Conservation (phyloP, 2,797 vertebrate genomes). For the Prionace glauca region DNA sequence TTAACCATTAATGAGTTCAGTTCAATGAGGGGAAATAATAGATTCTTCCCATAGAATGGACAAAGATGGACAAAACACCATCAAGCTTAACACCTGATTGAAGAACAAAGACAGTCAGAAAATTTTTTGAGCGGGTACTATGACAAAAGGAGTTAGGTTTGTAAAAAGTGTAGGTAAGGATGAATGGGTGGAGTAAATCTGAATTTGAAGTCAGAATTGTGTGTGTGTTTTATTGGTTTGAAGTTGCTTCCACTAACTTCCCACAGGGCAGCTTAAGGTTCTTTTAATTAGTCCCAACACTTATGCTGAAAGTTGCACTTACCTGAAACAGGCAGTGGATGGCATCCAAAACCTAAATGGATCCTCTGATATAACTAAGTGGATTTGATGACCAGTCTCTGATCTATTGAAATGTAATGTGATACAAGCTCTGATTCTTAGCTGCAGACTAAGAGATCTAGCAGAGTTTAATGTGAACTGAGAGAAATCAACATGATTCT, state of each 20-base stretch:
- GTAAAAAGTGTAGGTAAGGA: too few relatives aligned
- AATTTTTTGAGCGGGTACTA: neutral
- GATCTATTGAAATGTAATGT: neutral
- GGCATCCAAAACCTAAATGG: slow-evolving; percentile 16
- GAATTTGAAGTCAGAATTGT: neutral
- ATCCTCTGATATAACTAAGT: slow-evolving; percentile 2
- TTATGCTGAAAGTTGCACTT: neutral
- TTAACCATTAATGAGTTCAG: neutral
- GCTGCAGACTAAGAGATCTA: neutral
- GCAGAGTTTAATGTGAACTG: neutral
- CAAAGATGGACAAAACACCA: neutral
- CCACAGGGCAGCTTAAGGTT: neutral
- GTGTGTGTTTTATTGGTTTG: neutral
- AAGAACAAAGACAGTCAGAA: neutral
- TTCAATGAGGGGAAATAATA: neutral
- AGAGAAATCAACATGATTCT: neutral
- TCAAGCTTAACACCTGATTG: neutral
- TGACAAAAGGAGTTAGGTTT: neutral
- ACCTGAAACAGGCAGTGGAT: slow-evolving; percentile 29
- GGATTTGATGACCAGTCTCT: slow-evolving; percentile 6
- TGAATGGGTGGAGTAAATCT: neutral
- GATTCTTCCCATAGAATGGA: slow-evolving; percentile 9
- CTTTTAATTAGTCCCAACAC: neutral
- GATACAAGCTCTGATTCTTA: neutral
- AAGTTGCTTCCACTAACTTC: neutral